These are phyloP conservation scores for Aurelia sp. DNA, from an alignment of 30 jellyfish, hydroid and myxozoan species.

Conservation along the genomic window DNA sequence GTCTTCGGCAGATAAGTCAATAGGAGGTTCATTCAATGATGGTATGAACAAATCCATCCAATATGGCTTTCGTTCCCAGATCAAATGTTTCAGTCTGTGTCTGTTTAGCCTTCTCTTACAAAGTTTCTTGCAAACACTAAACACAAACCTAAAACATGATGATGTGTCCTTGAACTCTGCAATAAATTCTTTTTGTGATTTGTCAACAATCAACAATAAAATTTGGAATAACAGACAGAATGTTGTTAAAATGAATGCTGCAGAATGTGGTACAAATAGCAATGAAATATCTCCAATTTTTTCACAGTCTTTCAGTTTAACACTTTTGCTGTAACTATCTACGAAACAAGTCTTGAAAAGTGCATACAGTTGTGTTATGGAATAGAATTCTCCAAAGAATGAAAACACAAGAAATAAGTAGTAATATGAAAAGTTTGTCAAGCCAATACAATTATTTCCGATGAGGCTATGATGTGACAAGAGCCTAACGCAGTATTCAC, in stretches of 20 bases:
- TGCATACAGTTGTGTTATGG: constrained; percentile 21
- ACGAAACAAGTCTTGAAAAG: constrained; percentile 68
- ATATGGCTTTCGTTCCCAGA: constrained; percentile 61
- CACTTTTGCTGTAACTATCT: constrained; percentile 1
- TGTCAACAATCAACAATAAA: constrained; percentile 53
- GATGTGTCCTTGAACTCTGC: constrained; percentile 17
- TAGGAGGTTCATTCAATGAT: constrained; percentile 72
- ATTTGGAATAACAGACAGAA: constrained; percentile 29
- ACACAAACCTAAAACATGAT: constrained; percentile 25
- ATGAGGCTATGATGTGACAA: constrained; percentile 78
- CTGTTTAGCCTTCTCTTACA: constrained; percentile 55
- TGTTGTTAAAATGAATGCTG: constrained; percentile 22
- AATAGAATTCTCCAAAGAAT: constrained; percentile 51
- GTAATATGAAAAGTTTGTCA: constrained; percentile 75
- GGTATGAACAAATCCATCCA: constrained; percentile 76
- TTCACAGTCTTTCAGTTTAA: constrained; percentile 21
- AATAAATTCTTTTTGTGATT: constrained; percentile 56
- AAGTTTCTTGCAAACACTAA: constrained; percentile 1
- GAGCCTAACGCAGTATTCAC: constrained; percentile 76
- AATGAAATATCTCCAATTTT: constrained; percentile 68
- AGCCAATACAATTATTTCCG: constrained; percentile 83
- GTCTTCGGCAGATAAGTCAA: constrained; percentile 77
- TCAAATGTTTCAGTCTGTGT: constrained; percentile 60
- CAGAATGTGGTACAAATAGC: constrained; percentile 14
- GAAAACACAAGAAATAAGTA: constrained; percentile 61